Percentiles rank a stretch among this genome's conserved stretches.
Conservation (phyloP, 2,797 vertebrate genomes). For the Falco columbarius region DNA sequence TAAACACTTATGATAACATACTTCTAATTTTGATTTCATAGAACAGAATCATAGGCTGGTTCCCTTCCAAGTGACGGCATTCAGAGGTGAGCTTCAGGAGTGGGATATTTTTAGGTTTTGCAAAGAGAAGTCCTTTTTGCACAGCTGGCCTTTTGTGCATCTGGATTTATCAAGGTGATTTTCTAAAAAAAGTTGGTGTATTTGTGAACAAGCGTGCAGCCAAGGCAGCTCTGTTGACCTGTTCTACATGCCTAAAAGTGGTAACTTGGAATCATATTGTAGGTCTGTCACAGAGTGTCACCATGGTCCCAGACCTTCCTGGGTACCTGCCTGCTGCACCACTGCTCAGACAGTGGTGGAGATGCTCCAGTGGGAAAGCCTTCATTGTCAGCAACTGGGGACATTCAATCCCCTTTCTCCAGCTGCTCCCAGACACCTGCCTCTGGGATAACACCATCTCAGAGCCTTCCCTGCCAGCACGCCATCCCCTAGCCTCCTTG, state of each 20-base stretch:
- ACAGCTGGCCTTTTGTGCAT: fast-evolving
- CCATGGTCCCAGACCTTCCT: not conserved
- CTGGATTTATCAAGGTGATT: not conserved
- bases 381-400: not conserved
- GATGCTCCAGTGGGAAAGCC: not conserved
- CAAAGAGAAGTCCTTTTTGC: not conserved
- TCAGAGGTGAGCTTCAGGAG: not conserved
- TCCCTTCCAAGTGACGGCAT: not conserved
- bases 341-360: not conserved
- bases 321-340: not conserved
- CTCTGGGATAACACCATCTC: not conserved
- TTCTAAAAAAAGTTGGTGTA: not conserved
- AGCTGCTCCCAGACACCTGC: not conserved
- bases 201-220: not conserved
- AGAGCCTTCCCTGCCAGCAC: not conserved
- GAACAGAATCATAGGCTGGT: not conserved
- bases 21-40: not conserved
- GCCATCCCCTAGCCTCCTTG: not conserved
- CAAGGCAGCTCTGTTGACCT: not conserved
- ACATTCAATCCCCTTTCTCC: not conserved
- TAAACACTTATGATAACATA: not conserved
- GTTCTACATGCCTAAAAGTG: fast-evolving
- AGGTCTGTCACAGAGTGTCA: not conserved
- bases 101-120: not conserved
- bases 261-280: not conserved